Conservation (phyloP, 2,888 invertebrate genomes). For the Drosophila bunnanda region DNA sequence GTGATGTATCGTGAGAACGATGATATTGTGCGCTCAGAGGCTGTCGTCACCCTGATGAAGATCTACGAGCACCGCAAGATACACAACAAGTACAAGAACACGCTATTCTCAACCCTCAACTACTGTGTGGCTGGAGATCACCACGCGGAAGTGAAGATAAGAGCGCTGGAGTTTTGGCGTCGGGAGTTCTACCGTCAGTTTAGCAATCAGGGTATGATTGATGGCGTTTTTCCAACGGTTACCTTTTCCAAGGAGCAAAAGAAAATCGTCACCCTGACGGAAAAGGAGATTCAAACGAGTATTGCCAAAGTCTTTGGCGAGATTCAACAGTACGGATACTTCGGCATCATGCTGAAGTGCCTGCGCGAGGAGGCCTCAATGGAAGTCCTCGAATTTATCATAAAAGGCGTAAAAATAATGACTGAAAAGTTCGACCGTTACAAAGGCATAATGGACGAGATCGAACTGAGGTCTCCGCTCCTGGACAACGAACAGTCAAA, state of each 20-base stretch:
- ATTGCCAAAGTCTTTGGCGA: constrained; percentile 88
- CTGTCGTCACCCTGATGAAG: constrained; percentile 88
- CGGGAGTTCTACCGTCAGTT: constrained; percentile 88
- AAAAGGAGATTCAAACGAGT: constrained; percentile 86
- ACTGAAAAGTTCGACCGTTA: constrained; percentile 86
- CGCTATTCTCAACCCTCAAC: constrained; percentile 88
- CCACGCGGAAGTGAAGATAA: constrained; percentile 93
- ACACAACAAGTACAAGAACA: constrained; percentile 85
- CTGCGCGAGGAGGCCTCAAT: constrained; percentile 89
- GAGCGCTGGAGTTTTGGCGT: constrained; percentile 90
- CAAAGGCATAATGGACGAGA: constrained; percentile 75
- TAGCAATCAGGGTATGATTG: constrained; percentile 92
- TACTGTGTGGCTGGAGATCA: constrained; percentile 89
- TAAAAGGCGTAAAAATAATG: constrained; percentile 85
- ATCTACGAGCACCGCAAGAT: constrained; percentile 89
- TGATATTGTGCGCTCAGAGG: constrained; percentile 91
- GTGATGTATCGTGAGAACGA: constrained; percentile 89
- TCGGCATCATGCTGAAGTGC: constrained; percentile 89
- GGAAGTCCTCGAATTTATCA: constrained; percentile 88
- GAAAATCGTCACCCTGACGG: constrained; percentile 91
- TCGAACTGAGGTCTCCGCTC: constrained; percentile 43
- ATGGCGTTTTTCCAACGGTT: constrained; percentile 91
- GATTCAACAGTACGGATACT: constrained; percentile 88
- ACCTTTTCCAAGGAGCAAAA: constrained; percentile 92
- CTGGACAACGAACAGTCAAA: not conserved